Conservation (phyloP, 2,797 vertebrate species). For the Rhodeus uyekii region DNA sequence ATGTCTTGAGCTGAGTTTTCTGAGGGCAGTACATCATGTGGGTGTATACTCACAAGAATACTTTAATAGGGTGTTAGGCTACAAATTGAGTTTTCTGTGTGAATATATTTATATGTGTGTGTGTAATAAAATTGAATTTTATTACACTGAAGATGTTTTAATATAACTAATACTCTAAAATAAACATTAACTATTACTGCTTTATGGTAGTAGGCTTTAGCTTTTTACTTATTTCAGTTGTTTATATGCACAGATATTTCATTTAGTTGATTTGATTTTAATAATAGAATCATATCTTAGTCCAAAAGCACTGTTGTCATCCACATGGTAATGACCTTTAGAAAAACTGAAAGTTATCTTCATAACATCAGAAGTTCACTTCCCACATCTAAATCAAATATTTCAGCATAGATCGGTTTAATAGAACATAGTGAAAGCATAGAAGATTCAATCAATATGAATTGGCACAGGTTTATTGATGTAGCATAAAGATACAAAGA, state of each 20-base stretch:
- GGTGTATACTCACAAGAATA: conserved; percentile 15
- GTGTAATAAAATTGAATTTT: too few species aligned
- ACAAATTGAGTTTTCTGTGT: too few species aligned
- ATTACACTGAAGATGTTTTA: too few species aligned
- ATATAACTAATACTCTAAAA: not conserved
- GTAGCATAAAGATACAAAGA: not conserved
- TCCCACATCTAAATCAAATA: not conserved
- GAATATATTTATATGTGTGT: too few species aligned
- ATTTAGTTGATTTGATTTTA: not conserved
- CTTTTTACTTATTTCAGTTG: not conserved
- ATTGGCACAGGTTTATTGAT: not conserved
- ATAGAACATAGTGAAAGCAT: not conserved
- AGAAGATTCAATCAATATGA: not conserved
- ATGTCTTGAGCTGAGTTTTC: not conserved
- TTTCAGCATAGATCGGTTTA: not conserved
- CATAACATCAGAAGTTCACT: not conserved
- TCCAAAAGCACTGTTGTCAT: not conserved
- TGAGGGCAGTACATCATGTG: not conserved
- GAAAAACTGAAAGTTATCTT: not conserved
- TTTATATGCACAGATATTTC: not conserved
- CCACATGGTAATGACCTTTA: not conserved
- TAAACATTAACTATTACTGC: not conserved
- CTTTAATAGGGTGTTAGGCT: not conserved
- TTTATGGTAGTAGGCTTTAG: not conserved
- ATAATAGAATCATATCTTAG: not conserved